phyloP scores from a whole-genome alignment of 1,140 invertebrate genomes.

The Wiebesia pumilae region DNA sequence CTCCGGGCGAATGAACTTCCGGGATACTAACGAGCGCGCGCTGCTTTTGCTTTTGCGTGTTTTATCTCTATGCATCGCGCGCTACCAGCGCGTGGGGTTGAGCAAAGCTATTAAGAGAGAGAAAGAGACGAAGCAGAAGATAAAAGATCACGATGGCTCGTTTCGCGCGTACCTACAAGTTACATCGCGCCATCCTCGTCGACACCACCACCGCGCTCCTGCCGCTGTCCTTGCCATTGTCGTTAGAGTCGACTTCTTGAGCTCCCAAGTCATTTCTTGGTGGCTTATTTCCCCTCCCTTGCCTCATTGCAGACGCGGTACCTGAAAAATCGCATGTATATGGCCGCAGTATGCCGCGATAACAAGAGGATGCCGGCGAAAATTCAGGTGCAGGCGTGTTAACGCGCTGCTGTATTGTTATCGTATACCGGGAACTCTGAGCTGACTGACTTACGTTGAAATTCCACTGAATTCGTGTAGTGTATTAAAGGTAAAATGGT shows the following conservation, averaged over 20 bases:
- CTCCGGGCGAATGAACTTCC: neutral
- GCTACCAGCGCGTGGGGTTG: neutral
- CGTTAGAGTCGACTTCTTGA: neutral
- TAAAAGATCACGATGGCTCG: neutral
- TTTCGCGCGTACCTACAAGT: too few relatives aligned
- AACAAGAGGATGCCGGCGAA: neutral
- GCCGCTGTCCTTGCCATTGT: neutral
- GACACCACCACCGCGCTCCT: too few relatives aligned
- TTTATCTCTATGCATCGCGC: constrained; percentile 36
- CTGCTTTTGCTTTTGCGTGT: constrained; percentile 7
- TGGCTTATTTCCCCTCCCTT: neutral
- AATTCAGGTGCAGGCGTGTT: neutral
- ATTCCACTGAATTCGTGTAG: too few relatives aligned
- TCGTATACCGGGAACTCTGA: neutral
- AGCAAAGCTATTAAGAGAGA: neutral
- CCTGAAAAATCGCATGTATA: constrained; percentile 10
- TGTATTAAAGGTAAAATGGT: too few relatives aligned
- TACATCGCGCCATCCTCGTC: too few relatives aligned
- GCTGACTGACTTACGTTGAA: neutral
- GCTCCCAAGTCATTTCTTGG: neutral
- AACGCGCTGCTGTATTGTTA: neutral
- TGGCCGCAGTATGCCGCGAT: neutral
- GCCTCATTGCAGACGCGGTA: too few relatives aligned
- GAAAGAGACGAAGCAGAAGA: neutral
- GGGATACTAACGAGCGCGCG: constrained; percentile 27